Conservation (phyloP, 2,113 vertebrate genomes). For the Archilochus colubris region DNA sequence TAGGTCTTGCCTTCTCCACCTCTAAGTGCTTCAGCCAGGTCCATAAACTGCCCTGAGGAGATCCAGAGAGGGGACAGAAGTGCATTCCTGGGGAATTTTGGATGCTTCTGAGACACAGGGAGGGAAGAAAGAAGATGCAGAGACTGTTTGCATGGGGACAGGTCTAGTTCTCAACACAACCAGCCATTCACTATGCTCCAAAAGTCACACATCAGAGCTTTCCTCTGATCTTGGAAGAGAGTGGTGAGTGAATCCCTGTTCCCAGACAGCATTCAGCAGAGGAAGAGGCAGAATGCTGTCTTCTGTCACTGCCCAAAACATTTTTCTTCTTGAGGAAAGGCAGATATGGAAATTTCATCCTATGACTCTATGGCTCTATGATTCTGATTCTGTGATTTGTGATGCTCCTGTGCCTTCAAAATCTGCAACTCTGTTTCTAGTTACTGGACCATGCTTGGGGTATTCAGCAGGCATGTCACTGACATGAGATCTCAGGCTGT, state of each 20-base stretch:
- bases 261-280: neutral
- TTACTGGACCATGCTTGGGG: neutral
- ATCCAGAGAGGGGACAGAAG: neutral
- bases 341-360: neutral
- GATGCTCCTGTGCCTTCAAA: neutral
- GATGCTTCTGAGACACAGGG: neutral
- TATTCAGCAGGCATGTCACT: neutral
- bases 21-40: neutral
- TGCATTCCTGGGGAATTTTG: neutral
- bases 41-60: neutral
- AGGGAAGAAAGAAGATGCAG: neutral
- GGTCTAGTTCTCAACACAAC: neutral
- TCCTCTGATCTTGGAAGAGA: neutral
- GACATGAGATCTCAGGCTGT: neutral
- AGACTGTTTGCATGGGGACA: neutral
- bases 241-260: neutral
- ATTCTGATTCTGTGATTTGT: neutral
- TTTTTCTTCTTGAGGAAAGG: neutral
- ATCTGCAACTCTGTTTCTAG: neutral
- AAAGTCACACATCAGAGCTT: neutral
- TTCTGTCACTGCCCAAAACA: neutral
- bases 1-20: neutral
- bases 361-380: no score
- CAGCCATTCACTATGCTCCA: neutral
- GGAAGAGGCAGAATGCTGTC: neutral